Base-by-base conservation (phyloP, 2,113 vertebrate genomes). In the Rostratula benghalensis region DNA sequence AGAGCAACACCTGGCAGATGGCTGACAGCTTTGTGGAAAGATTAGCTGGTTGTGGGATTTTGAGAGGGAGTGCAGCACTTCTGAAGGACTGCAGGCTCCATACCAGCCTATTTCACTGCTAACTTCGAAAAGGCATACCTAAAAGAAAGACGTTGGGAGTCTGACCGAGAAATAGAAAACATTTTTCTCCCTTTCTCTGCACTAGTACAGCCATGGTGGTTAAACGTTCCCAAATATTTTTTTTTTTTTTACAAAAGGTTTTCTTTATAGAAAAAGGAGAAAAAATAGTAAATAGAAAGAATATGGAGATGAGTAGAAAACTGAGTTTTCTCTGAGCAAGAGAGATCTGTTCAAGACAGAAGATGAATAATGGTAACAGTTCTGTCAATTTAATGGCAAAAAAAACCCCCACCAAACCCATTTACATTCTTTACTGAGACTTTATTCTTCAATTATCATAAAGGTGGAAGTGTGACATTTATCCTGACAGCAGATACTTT, bases 1-100 rank as follows among this genome's bases (percentile, higher is more conserved):
- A 90, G 75, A 85, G 84, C 90, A 81, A 59, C 68, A 75, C 80
- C 89, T 87, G 88, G 85, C 97, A 94, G 87, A 93, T 92, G 83
- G 87, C 83, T 89, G 85, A 64, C 88, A 86, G 91, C 84, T 92
- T 70, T 83, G 77, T 33, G 54, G 77, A 60, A 48, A 91, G 82
- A 63, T 91, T 19, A 85, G 76, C 83, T 86, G 71, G 10, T 13
- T 50, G 71, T 80, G 85, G 75, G 63, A 80, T 90, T 92, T n/a
- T 73, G 57, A 94, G 75, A 83, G 63, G 61, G 54, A 85, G 45
- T 24, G 5, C n/a, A 54, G 50, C 17, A 5, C 57, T 83, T 83
- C 31, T 69, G 82, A 83, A 63, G 84, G 50, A 21, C 78, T 80
- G 59, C 50, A 61, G 50, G 20, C 82, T 91, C 57, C 17, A 16